Evolutionary conservation across 2,888 invertebrate species (phyloP).

Genomic region (Lycophotia porphyrea): DNA sequence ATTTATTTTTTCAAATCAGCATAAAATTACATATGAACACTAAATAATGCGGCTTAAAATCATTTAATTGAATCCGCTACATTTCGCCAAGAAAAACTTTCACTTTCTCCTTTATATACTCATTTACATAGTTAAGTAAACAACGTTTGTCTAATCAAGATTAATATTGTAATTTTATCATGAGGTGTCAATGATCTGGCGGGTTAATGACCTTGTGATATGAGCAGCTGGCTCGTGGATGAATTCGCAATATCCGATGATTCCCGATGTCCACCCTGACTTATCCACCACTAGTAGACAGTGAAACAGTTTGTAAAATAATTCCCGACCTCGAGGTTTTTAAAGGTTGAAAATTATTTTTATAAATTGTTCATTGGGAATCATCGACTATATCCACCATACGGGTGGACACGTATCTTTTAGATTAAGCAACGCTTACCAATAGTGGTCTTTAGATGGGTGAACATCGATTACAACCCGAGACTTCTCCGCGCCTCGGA

Average conservation of each 20-base stretch:
- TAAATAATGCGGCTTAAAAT: neutral
- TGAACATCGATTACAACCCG: neutral
- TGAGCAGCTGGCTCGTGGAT: neutral
- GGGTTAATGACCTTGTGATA: neutral
- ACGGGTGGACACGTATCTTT: too few species aligned
- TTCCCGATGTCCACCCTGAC: neutral
- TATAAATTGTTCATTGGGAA: too few species aligned
- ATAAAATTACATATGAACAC: constrained; percentile 9
- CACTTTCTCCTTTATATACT: constrained; percentile 1
- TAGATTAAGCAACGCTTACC: neutral
- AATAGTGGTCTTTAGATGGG: neutral
- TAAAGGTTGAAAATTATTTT: too few species aligned
- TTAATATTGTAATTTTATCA: neutral
- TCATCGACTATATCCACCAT: neutral
- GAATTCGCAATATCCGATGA: neutral
- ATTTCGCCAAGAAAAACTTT: constrained; percentile 5
- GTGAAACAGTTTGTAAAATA: too few species aligned
- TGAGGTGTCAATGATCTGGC: neutral
- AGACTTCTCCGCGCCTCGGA: neutral
- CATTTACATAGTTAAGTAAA: constrained; percentile 4
- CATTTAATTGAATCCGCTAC: neutral
- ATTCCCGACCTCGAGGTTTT: too few species aligned
- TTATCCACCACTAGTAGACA: too few species aligned
- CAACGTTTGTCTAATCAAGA: neutral
- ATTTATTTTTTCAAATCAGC: constrained; percentile 3